Conservation (phyloP, 2,797 vertebrate species). For the Bradypodion pumilum region DNA sequence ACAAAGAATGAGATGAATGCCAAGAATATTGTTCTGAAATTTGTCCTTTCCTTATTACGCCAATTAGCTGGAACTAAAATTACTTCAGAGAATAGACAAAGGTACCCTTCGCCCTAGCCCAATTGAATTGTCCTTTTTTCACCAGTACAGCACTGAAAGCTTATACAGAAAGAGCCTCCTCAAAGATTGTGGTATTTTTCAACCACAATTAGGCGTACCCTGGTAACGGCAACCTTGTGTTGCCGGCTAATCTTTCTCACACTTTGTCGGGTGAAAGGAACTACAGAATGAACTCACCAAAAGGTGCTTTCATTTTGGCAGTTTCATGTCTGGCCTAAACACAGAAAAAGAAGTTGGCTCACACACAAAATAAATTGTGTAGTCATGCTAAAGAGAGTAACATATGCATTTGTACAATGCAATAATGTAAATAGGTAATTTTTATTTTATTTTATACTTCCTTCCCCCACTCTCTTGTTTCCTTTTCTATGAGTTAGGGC, state of each 20-base stretch:
- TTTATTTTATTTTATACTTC: neutral
- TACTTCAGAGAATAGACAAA: neutral
- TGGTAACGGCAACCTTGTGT: too few relatives aligned
- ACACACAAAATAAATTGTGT: neutral
- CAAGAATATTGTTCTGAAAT: neutral
- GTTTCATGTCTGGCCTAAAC: too few relatives aligned
- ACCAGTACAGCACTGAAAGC: neutral
- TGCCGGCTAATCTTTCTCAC: too few relatives aligned
- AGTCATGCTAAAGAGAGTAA: neutral
- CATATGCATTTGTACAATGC: too few relatives aligned
- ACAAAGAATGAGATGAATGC: neutral
- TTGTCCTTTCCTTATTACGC: neutral
- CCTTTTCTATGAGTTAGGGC: neutral
- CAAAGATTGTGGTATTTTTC: too few relatives aligned
- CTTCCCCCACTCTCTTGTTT: neutral
- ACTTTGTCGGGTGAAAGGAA: too few relatives aligned
- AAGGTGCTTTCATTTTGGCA: too few relatives aligned
- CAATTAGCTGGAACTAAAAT: neutral
- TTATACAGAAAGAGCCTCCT: too few relatives aligned
- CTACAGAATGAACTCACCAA: too few relatives aligned
- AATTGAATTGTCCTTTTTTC: neutral
- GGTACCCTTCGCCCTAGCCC: neutral
- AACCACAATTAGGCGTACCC: too few relatives aligned
- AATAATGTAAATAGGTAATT: too few relatives aligned
- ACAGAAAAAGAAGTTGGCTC: too few relatives aligned